Percentiles rank a stretch among this genome's conserved stretches.
Evolutionary conservation across 2,797 vertebrate species (phyloP).

Genomic region (Hoplostethus atlanticus): DNA sequence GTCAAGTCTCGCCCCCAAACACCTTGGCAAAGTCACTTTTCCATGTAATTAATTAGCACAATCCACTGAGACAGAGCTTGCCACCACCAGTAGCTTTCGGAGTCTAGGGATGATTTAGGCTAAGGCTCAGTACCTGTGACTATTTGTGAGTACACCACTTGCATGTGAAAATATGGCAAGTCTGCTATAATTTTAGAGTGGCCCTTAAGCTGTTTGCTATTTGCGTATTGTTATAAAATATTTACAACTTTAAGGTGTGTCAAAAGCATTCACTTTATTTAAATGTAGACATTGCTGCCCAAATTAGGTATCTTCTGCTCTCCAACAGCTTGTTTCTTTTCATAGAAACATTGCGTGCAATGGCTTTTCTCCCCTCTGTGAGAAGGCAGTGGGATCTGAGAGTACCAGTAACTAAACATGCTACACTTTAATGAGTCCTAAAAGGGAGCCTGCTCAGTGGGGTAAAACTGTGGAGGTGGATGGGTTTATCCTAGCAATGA

Average conservation of each 20-base stretch:
- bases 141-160: background rate
- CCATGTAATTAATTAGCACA: conserved; percentile 50
- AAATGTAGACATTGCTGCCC: background rate
- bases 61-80: conserved; percentile 36
- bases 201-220: too few species aligned
- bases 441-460: conserved; percentile 50
- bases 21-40: conserved; percentile 48
- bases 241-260: background rate
- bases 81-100: conserved; percentile 29
- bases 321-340: conserved; percentile 6
- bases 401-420: conserved; percentile 59
- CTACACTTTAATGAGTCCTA: conserved; percentile 62
- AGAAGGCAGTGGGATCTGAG: conserved; percentile 51
- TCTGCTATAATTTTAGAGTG: background rate
- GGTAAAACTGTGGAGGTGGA: conserved; percentile 59
- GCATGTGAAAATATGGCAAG: background rate
- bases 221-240: background rate
- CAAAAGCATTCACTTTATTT: background rate
- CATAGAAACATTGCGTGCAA: conserved; percentile 11
- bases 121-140: background rate
- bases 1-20: conserved; percentile 48
- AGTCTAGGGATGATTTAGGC: conserved; percentile 17
- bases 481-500: conserved; percentile 57
- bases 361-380: conserved; percentile 30
- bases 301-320: background rate